Conservation (phyloP, 35 echinoderm and acorn worm species). For the Apostichopus parvimensis region DNA sequence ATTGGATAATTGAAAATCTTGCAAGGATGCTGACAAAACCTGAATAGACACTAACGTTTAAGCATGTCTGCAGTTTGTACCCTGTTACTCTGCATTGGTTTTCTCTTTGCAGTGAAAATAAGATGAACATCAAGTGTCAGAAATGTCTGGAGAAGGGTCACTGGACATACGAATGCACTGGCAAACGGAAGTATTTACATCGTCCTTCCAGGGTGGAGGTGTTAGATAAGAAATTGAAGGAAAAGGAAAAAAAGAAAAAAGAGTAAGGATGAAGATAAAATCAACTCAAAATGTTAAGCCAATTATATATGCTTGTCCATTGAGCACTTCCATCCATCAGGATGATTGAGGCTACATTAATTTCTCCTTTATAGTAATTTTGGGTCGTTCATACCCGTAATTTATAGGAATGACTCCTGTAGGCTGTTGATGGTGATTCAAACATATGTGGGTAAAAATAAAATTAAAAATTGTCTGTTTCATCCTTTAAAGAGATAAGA, state of each 20-base stretch:
- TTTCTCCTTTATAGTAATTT: too few species aligned
- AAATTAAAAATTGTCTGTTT: too few species aligned
- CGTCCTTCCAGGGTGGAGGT: slow-evolving; percentile 70
- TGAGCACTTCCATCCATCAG: too few species aligned
- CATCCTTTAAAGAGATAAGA: too few species aligned
- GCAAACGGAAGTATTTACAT: slow-evolving; percentile 87
- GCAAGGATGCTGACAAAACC: background rate
- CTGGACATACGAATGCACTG: slow-evolving; percentile 95
- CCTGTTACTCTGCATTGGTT: background rate
- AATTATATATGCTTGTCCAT: too few species aligned
- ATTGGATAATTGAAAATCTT: too few species aligned
- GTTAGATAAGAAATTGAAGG: slow-evolving; percentile 84
- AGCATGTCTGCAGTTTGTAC: background rate
- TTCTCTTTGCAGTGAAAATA: slow-evolving; percentile 68
- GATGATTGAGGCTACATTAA: too few species aligned
- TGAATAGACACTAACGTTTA: background rate
- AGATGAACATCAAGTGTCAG: slow-evolving; percentile 83
- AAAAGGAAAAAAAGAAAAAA: slow-evolving; percentile 48
- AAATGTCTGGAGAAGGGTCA: slow-evolving; percentile 94
- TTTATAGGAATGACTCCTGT: too few species aligned
- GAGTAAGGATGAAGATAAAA: background rate
- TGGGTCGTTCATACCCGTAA: too few species aligned
- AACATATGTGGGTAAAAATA: too few species aligned
- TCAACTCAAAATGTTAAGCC: too few species aligned
- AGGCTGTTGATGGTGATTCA: too few species aligned